phyloP scores from a whole-genome alignment of 2,888 invertebrate genomes.

The Invenusta paracnida region DNA sequence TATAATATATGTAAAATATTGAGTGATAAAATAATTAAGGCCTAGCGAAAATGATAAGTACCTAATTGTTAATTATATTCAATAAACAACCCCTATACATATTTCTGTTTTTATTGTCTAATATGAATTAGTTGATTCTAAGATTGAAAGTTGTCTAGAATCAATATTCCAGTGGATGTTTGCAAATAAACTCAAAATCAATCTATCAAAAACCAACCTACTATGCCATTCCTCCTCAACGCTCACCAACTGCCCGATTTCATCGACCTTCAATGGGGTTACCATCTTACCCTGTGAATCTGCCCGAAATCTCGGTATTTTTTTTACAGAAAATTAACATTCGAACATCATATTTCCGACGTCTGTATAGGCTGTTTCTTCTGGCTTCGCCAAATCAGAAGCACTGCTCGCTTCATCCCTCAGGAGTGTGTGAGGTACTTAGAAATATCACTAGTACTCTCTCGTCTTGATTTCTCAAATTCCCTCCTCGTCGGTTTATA shows the following conservation, averaged over 20 bases:
- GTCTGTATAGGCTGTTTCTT: background rate
- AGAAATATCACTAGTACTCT: no score
- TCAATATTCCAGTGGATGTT: background rate
- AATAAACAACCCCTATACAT: no score
- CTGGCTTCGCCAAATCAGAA: background rate
- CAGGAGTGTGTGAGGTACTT: background rate
- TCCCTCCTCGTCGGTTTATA: no score
- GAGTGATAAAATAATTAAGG: no score
- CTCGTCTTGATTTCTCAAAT: no score
- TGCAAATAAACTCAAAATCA: constrained; percentile 22
- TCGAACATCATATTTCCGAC: background rate
- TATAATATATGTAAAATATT: no score
- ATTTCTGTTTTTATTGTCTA: no score
- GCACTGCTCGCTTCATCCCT: background rate
- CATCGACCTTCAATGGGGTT: constrained; percentile 10
- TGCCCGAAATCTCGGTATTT: background rate
- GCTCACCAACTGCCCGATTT: constrained; percentile 18
- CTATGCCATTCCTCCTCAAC: background rate
- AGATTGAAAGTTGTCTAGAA: background rate
- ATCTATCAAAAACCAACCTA: background rate
- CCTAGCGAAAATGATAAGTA: no score
- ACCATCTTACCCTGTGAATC: background rate
- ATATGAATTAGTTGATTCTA: no score
- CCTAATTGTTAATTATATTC: no score
- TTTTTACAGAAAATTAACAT: background rate